A percentile compares a stretch with the other conserved stretches of the same genome.
Evolutionary conservation across 2,888 invertebrate genomes (phyloP).

Genomic region (Clusia tigrina): DNA sequence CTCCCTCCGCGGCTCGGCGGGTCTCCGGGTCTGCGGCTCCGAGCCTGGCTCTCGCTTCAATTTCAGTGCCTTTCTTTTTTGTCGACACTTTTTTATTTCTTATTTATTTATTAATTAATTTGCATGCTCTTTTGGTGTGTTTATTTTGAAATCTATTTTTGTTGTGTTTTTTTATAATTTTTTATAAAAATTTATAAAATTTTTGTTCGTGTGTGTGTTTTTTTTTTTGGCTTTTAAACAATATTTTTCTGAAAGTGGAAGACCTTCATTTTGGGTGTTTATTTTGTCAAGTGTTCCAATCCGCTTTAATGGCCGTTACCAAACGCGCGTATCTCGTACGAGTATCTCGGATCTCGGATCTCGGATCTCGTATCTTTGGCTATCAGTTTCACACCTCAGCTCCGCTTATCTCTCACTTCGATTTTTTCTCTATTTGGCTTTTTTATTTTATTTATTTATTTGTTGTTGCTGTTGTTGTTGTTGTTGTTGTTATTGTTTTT

Average conservation of each 20-base stretch:
- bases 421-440: slow-evolving; percentile 29
- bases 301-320: slow-evolving; percentile 12
- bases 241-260: slow-evolving; percentile 55
- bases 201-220: slow-evolving; percentile 1
- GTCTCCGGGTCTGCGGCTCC: no score
- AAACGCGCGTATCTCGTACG: slow-evolving; percentile 10
- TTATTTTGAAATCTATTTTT: slow-evolving; percentile 3
- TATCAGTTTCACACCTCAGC: slow-evolving; percentile 53
- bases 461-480: background rate
- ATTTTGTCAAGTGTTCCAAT: slow-evolving; percentile 24
- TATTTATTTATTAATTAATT: background rate
- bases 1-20: no score
- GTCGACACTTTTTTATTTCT: background rate
- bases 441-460: slow-evolving; percentile 32
- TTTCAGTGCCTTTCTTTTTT: background rate
- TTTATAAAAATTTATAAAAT: slow-evolving; percentile 3
- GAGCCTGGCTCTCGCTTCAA: no score
- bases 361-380: slow-evolving; percentile 27
- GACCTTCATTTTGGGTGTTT: slow-evolving; percentile 49
- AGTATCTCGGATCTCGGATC: slow-evolving; percentile 9
- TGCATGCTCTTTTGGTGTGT: slow-evolving; percentile 22
- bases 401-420: slow-evolving; percentile 9
- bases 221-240: slow-evolving; percentile 9
- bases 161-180: slow-evolving; percentile 9
- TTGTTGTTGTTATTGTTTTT: background rate